These are phyloP conservation scores for Siderastrea siderea DNA, from an alignment of 92 coral and sea anemone genomes.

Conservation along the genomic window DNA sequence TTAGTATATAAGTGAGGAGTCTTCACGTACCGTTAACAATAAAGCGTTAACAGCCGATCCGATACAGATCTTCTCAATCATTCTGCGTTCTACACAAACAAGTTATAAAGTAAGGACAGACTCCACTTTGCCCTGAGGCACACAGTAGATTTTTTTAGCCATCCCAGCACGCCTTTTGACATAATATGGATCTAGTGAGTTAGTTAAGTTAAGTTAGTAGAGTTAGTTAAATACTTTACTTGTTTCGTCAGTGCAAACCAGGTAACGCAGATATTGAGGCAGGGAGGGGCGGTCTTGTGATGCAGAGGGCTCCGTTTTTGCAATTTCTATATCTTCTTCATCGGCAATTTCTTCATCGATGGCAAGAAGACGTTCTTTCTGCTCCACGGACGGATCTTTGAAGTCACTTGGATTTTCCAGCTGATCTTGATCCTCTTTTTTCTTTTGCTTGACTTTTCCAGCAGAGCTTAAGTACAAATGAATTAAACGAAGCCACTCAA, in stretches of 20 bases:
- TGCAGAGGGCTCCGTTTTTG: not conserved
- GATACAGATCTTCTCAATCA: too few species aligned
- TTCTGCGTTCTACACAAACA: not conserved
- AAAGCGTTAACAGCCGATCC: too few species aligned
- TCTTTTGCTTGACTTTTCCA: not conserved
- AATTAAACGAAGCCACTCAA: not conserved
- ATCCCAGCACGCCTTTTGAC: too few species aligned
- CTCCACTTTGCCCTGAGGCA: too few species aligned
- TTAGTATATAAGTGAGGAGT: too few species aligned
- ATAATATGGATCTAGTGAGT: too few species aligned
- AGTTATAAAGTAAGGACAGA: too few species aligned
- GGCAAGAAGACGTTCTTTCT: constrained; percentile 27
- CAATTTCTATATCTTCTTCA: constrained; percentile 17
- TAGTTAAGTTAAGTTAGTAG: not conserved
- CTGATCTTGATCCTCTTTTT: constrained; percentile 16
- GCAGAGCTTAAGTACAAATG: not conserved
- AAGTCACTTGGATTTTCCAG: constrained; percentile 32
- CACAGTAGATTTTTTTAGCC: too few species aligned
- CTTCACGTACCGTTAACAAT: too few species aligned
- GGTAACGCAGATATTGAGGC: not conserved
- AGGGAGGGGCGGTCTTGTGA: not conserved
- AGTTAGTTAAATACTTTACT: not conserved
- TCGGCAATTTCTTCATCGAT: constrained; percentile 30
- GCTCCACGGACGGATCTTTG: constrained; percentile 38
- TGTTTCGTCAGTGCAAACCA: constrained; percentile 23